Evolutionary conservation across 2,113 vertebrate species (phyloP).

Genomic region (Manacus vitellinus): DNA sequence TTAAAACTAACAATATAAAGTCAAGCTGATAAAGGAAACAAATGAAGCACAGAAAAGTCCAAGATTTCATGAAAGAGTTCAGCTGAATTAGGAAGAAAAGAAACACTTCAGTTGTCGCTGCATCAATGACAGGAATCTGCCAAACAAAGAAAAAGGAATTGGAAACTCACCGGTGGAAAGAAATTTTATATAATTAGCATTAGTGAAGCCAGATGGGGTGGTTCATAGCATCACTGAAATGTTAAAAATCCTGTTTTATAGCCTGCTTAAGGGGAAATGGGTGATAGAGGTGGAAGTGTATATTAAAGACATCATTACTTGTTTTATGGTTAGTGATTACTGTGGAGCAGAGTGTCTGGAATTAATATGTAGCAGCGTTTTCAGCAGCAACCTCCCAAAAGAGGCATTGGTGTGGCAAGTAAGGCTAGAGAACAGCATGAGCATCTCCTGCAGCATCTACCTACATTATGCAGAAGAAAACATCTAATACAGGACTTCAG

Average conservation of each 20-base stretch:
- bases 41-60: not conserved
- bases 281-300: not conserved
- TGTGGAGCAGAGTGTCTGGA: not conserved
- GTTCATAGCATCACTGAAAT: not conserved
- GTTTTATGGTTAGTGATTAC: not conserved
- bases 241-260: not conserved
- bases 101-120: not conserved
- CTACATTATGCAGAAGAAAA: not conserved
- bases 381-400: not conserved
- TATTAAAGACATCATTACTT: conserved; percentile 7
- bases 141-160: not conserved
- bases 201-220: not conserved
- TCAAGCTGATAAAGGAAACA: not conserved
- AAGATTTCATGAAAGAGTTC: not conserved
- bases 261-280: conserved; percentile 11
- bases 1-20: not conserved
- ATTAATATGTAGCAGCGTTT: not conserved
- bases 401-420: not conserved
- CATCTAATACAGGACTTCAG: not conserved
- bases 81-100: not conserved
- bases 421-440: not conserved
- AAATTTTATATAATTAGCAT: not conserved
- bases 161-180: not conserved
- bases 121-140: not conserved
- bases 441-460: not conserved